These are phyloP conservation scores for Erpetoichthys calabaricus DNA, from an alignment of 2,797 vertebrate genomes.

Conservation along the genomic window DNA sequence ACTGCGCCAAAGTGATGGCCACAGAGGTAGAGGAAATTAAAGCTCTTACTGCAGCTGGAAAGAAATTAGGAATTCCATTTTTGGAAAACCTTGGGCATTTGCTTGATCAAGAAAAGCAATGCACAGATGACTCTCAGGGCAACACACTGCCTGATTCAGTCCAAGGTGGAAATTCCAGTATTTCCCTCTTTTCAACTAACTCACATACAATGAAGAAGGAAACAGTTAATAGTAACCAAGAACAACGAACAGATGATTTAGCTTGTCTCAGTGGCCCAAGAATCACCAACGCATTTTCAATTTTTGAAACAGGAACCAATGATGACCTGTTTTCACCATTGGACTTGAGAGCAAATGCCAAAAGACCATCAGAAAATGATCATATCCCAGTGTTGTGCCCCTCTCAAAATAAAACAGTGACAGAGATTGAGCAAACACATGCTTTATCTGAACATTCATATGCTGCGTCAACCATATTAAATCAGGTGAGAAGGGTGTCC, in stretches of 20 bases:
- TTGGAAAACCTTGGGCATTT: conserved; percentile 73
- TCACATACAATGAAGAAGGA: conserved; percentile 58
- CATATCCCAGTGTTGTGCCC: conserved; percentile 39
- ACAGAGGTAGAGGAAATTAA: conserved; percentile 59
- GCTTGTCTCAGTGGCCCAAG: conserved; percentile 72
- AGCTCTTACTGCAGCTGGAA: conserved; percentile 77
- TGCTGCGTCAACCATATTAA: conserved; percentile 60
- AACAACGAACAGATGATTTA: conserved; percentile 62
- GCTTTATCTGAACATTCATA: conserved; percentile 89
- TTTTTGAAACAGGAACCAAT: conserved; percentile 74
- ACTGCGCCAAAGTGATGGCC: conserved; percentile 77
- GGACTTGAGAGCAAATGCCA: conserved; percentile 58
- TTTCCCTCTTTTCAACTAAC: conserved; percentile 33
- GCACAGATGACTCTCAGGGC: conserved; percentile 14
- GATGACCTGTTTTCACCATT: conserved; percentile 74
- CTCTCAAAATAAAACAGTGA: conserved; percentile 33
- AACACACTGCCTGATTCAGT: conserved; percentile 15
- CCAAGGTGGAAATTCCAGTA: conserved; percentile 25
- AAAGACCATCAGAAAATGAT: conserved; percentile 55
- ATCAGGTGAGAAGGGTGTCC: conserved; percentile 30
- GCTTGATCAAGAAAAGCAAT: conserved; percentile 32
- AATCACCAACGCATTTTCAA: conserved; percentile 96
- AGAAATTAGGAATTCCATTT: conserved; percentile 89
- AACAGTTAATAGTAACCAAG: conserved; percentile 25
- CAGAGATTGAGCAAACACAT: conserved; percentile 61